Evolutionary conservation across 2,797 vertebrate species (phyloP).

Genomic region (Xyrichtys novacula): DNA sequence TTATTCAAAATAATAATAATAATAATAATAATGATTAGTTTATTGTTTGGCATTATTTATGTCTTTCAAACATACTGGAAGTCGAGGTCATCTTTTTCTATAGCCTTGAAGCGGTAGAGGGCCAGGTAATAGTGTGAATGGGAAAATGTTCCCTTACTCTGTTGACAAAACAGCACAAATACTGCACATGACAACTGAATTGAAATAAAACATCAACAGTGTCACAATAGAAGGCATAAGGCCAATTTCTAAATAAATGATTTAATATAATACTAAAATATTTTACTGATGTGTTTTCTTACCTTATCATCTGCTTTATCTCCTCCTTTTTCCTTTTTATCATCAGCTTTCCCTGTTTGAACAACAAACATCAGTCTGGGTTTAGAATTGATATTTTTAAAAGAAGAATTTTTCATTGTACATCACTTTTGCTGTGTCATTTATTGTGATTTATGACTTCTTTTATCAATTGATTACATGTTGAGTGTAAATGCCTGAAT

Average conservation of each 20-base stretch:
- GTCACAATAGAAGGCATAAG: background rate
- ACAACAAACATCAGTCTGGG: slow-evolving; percentile 3
- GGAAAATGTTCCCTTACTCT: slow-evolving; percentile 89
- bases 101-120: slow-evolving; percentile 96
- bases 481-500: no score
- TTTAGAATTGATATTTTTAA: no score
- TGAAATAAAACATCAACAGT: background rate
- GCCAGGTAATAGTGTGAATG: slow-evolving; percentile 96
- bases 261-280: background rate
- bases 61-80: slow-evolving; percentile 89
- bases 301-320: slow-evolving; percentile 92
- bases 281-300: background rate
- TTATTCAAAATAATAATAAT: no score
- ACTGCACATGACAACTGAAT: background rate
- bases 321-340: slow-evolving; percentile 93
- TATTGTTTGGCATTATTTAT: background rate
- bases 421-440: background rate
- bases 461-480: no score
- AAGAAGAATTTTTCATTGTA: no score
- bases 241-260: background rate
- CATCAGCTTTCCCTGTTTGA: slow-evolving; percentile 88
- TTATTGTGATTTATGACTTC: background rate
- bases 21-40: background rate
- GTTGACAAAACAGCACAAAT: slow-evolving; percentile 67
- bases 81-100: slow-evolving; percentile 97